Percentiles rank a stretch among this genome's conserved stretches.
Evolutionary conservation across 2,113 vertebrate genomes (phyloP).

Genomic region (Equus quagga): DNA sequence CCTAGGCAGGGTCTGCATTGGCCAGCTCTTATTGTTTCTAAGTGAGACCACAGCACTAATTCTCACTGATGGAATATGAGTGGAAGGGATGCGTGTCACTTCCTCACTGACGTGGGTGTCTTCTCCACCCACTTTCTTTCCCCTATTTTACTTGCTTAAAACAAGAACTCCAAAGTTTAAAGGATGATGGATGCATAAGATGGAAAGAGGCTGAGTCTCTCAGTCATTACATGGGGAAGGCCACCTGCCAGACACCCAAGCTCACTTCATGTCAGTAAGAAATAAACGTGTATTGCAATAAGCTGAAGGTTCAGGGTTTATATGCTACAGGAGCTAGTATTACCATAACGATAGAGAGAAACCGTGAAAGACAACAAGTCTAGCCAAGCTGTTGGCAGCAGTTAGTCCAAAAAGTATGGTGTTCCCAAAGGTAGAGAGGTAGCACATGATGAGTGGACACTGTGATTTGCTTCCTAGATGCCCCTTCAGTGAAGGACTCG

Average conservation of each 20-base stretch:
- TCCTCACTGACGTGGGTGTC: neutral
- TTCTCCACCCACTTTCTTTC: neutral
- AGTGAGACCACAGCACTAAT: neutral
- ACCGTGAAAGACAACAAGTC: neutral
- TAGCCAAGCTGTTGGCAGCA: neutral
- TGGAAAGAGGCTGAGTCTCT: neutral
- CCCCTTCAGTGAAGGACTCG: no score
- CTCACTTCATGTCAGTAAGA: neutral
- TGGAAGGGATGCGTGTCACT: neutral
- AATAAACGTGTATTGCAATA: neutral
- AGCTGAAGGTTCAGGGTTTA: neutral
- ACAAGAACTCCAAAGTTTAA: neutral
- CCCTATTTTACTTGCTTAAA: neutral
- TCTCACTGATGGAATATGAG: neutral
- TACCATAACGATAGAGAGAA: neutral
- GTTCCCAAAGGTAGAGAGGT: no score
- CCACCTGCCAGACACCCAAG: neutral
- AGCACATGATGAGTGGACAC: neutral
- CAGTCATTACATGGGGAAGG: neutral
- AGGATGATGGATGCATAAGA: neutral
- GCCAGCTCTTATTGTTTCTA: neutral
- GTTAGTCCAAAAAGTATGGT: neutral
- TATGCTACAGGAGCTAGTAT: neutral
- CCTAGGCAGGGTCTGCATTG: neutral
- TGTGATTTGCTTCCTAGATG: neutral